phyloP scores from a whole-genome alignment of 2,113 vertebrate genomes.

The Genyomyrus donnyi region DNA sequence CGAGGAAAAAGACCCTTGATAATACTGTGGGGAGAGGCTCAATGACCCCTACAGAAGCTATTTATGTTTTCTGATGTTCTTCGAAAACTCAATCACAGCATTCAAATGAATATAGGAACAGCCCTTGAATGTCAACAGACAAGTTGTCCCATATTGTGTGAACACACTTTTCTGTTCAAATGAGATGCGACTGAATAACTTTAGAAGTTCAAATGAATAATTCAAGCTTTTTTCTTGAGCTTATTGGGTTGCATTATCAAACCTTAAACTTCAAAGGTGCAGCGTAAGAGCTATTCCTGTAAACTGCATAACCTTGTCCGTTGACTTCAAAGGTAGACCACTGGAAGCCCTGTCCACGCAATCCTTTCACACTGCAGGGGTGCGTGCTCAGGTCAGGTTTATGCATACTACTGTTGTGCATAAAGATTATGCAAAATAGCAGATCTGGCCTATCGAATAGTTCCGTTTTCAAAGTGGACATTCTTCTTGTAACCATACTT shows the following conservation, averaged over 20 bases:
- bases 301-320: conserved; percentile 49
- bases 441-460: conserved; percentile 13
- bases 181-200: conserved; percentile 23
- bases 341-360: conserved; percentile 39
- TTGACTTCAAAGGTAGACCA: conserved; percentile 48
- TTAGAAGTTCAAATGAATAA: conserved; percentile 36
- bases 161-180: conserved; percentile 26
- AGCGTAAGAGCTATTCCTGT: conserved; percentile 10
- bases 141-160: conserved; percentile 36
- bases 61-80: conserved; percentile 29
- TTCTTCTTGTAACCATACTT: background rate
- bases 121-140: conserved; percentile 46
- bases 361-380: conserved; percentile 36
- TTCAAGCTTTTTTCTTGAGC: conserved; percentile 27
- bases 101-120: conserved; percentile 26
- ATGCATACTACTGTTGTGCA: background rate
- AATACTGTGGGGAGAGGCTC: conserved; percentile 17
- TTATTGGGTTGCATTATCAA: conserved; percentile 27
- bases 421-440: background rate
- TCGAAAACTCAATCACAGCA: conserved; percentile 56
- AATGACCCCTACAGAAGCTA: conserved; percentile 19
- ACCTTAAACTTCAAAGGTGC: conserved; percentile 34
- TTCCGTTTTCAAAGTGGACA: conserved; percentile 57
- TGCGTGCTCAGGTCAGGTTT: background rate
- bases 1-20: background rate